phyloP scores from a whole-genome alignment of 2,888 invertebrate species.

The Troides oblongomaculatus region DNA sequence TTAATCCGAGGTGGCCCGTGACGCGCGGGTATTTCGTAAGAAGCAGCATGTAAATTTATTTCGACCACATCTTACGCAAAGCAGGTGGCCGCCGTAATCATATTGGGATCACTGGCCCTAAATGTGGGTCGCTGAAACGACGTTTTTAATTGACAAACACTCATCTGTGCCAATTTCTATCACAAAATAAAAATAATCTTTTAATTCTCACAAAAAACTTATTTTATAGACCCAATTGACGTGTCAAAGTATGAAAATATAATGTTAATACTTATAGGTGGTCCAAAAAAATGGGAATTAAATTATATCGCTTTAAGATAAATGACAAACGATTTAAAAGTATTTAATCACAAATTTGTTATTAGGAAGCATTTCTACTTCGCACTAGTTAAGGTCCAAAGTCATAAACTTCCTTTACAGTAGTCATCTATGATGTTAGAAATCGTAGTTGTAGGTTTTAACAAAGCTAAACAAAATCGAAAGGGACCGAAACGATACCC shows the following conservation, averaged over 20 bases:
- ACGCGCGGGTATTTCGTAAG: constrained; percentile 54
- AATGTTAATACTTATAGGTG: too few species aligned
- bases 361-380: too few species aligned
- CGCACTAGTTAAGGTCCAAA: too few species aligned
- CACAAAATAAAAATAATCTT: not conserved
- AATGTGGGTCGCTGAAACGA: constrained; percentile 1
- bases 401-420: not conserved
- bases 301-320: too few species aligned
- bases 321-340: too few species aligned
- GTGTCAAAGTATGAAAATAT: too few species aligned
- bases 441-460: not conserved
- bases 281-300: too few species aligned
- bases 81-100: constrained; percentile 25
- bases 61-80: constrained; percentile 65
- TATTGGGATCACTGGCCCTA: constrained; percentile 12
- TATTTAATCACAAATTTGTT: too few species aligned
- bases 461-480: not conserved
- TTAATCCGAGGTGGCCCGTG: constrained; percentile 51
- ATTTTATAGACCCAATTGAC: too few species aligned
- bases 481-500: not conserved
- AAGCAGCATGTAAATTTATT: constrained; percentile 56
- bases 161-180: not conserved
- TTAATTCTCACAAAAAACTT: too few species aligned
- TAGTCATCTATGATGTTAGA: not conserved
- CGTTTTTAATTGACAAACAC: not conserved